These are phyloP conservation scores for Sceloporus undulatus DNA, from an alignment of 2,113 vertebrate genomes.

Conservation along the genomic window DNA sequence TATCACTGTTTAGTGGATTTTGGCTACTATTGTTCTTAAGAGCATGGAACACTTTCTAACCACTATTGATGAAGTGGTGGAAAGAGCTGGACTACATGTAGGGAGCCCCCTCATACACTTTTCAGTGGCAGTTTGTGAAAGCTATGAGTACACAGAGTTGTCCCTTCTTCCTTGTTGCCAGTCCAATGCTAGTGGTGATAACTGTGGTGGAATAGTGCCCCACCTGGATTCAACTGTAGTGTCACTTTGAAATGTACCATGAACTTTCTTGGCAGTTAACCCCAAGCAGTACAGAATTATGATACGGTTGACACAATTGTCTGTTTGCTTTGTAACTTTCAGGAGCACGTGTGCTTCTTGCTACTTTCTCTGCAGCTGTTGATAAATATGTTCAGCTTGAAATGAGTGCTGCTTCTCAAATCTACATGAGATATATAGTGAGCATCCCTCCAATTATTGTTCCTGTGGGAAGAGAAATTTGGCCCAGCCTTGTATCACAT, in stretches of 20 bases:
- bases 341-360: not conserved
- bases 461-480: conserved; percentile 40
- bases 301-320: not conserved
- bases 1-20: no score
- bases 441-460: conserved; percentile 3
- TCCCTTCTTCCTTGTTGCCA: not conserved
- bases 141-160: not conserved
- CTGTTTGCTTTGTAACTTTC: not conserved
- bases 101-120: not conserved
- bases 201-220: not conserved
- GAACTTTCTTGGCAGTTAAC: no score
- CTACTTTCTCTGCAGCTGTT: not conserved
- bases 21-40: no score
- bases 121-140: not conserved
- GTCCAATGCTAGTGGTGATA: not conserved
- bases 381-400: not conserved
- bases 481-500: conserved; percentile 37
- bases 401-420: conserved; percentile 5
- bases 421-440: conserved; percentile 25
- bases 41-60: not conserved
- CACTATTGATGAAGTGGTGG: not conserved
- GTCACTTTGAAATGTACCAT: not conserved
- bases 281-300: not conserved
- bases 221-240: not conserved
- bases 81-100: not conserved